Conservation (phyloP, 2,888 invertebrate species). For the Parnassius smintheus region DNA sequence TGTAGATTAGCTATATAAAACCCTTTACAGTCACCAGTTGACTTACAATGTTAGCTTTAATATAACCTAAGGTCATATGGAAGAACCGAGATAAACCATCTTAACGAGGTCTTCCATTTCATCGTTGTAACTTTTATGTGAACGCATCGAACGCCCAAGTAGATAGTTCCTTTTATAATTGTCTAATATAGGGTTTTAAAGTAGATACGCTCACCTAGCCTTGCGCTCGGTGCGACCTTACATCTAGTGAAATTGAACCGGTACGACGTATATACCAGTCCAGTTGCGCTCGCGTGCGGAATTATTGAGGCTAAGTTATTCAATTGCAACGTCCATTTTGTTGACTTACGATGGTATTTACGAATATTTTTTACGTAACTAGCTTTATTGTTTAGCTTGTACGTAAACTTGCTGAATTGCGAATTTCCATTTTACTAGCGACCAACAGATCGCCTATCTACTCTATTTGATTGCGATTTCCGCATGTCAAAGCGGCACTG, state of each 20-base stretch:
- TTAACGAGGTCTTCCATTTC: constrained; percentile 22
- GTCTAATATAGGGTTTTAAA: constrained; percentile 26
- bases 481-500: constrained; percentile 40
- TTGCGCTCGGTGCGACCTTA: constrained; percentile 69
- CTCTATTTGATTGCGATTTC: constrained; percentile 36
- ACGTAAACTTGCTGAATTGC: neutral
- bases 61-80: constrained; percentile 20
- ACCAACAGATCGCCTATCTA: constrained; percentile 1
- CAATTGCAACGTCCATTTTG: constrained; percentile 38
- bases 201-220: constrained; percentile 65
- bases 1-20: constrained; percentile 3
- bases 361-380: neutral
- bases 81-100: constrained; percentile 20
- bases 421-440: constrained; percentile 3
- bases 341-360: neutral
- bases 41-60: constrained; percentile 16
- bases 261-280: constrained; percentile 49
- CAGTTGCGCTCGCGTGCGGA: constrained; percentile 44
- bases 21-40: constrained; percentile 18
- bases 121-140: constrained; percentile 8
- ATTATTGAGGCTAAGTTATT: constrained; percentile 43
- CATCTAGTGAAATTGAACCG: constrained; percentile 75
- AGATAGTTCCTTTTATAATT: constrained; percentile 28
- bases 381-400: neutral
- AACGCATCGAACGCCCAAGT: neutral